Percentiles rank a stretch among this genome's conserved stretches.
Evolutionary conservation across 2,797 vertebrate species (phyloP).

Genomic region (Onychomys torridus): DNA sequence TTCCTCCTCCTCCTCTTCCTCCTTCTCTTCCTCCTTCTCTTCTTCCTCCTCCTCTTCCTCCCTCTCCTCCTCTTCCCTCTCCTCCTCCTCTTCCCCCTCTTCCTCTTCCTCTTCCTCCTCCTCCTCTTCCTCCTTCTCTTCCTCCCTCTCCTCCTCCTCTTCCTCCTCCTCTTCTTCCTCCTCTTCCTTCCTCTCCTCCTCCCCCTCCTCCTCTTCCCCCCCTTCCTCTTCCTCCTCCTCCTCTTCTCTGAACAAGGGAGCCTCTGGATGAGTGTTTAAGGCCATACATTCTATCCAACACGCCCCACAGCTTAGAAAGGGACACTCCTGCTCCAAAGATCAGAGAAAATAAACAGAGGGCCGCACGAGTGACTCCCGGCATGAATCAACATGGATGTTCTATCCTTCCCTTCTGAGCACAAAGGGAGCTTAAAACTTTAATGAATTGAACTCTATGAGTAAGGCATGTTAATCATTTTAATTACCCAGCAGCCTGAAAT

Average conservation of each 20-base stretch:
- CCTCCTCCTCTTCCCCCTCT: too few species aligned
- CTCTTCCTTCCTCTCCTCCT: too few species aligned
- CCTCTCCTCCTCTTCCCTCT: not conserved
- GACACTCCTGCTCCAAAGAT: slow-evolving; percentile 46
- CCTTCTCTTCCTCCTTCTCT: too few species aligned
- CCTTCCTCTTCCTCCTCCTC: too few species aligned
- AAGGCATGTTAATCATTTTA: slow-evolving; percentile 88
- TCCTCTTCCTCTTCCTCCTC: too few species aligned
- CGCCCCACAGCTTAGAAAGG: slow-evolving; percentile 65
- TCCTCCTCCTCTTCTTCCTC: too few species aligned
- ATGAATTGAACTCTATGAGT: slow-evolving; percentile 86
- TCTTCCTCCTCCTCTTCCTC: too few species aligned
- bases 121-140: too few species aligned
- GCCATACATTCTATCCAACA: slow-evolving; percentile 34
- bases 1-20: too few species aligned
- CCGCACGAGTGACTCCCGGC: slow-evolving; percentile 78
- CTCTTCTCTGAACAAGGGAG: not conserved
- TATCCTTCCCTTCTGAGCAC: slow-evolving; percentile 83
- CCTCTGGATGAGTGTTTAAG: not conserved
- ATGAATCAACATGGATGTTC: slow-evolving; percentile 76
- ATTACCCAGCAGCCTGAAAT: slow-evolving; percentile 87
- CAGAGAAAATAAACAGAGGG: slow-evolving; percentile 66
- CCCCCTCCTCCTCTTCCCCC: too few species aligned
- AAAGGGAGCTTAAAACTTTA: slow-evolving; percentile 87
- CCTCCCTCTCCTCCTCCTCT: too few species aligned